These are phyloP conservation scores for Seriola quinqueradiata DNA, from an alignment of 2,113 vertebrate genomes.

Conservation along the genomic window DNA sequence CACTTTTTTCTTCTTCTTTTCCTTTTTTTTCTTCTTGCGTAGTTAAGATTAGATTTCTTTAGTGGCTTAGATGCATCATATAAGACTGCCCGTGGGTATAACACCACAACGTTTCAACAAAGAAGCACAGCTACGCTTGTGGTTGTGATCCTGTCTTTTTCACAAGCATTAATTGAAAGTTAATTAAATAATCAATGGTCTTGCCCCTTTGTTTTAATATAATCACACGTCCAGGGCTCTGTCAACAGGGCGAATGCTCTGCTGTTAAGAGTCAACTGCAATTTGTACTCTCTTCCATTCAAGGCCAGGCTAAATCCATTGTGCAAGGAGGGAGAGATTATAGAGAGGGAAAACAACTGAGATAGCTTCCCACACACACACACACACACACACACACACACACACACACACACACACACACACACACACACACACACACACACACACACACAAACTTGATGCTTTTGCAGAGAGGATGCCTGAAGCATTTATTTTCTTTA, in stretches of 20 bases:
- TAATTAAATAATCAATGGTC: conserved; percentile 78
- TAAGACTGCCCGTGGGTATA: conserved; percentile 58
- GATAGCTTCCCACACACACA: conserved; percentile 59
- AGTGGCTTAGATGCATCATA: conserved; percentile 71
- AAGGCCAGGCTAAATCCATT: conserved; percentile 72
- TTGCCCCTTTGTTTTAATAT: conserved; percentile 62
- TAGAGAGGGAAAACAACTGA: conserved; percentile 71
- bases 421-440: conserved; percentile 16
- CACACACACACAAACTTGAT: conserved; percentile 44
- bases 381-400: conserved; percentile 19
- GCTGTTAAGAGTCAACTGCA: conserved; percentile 64
- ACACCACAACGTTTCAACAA: conserved; percentile 57
- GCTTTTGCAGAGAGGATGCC: conserved; percentile 68
- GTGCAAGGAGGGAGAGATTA: conserved; percentile 77
- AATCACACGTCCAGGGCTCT: conserved; percentile 65
- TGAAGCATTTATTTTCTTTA: conserved; percentile 82
- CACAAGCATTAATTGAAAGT: conserved; percentile 63
- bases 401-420: conserved; percentile 24
- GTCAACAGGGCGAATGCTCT: conserved; percentile 57
- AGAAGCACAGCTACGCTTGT: conserved; percentile 25
- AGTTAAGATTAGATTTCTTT: conserved; percentile 78
- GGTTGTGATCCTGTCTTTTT: conserved; percentile 57
- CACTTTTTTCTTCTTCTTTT: conserved; percentile 17
- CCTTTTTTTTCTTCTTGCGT: conserved; percentile 42
- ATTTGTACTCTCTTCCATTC: conserved; percentile 64